Evolutionary conservation across 2,113 vertebrate species (phyloP).

Genomic region (Festucalex cinctus): DNA sequence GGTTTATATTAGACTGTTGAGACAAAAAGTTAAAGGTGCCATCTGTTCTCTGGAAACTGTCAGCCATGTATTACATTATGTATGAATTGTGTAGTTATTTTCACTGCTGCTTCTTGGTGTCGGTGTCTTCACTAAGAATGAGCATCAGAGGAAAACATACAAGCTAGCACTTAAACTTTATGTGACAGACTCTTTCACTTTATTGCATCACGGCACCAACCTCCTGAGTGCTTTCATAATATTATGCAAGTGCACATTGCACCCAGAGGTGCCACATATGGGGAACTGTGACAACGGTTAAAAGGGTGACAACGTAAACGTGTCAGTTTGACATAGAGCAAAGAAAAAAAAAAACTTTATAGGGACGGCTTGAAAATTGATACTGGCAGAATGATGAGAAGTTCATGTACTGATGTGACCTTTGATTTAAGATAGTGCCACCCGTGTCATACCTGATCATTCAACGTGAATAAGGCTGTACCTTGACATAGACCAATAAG

Average conservation of each 20-base stretch:
- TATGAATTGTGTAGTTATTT: neutral
- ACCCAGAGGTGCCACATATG: conserved; percentile 23
- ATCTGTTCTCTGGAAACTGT: neutral
- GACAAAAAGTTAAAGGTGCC: no score
- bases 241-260: conserved; percentile 19
- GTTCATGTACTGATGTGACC: neutral
- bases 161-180: conserved; percentile 16
- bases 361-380: neutral
- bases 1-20: no score
- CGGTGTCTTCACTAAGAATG: neutral
- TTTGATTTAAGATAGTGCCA: neutral
- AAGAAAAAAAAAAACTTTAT: neutral
- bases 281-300: conserved; percentile 36
- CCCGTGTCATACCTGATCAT: neutral
- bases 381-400: neutral
- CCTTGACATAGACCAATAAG: neutral
- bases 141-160: conserved; percentile 5
- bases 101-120: no score
- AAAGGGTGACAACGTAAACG: neutral
- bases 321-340: neutral
- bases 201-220: conserved; percentile 36
- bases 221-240: conserved; percentile 16
- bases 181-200: conserved; percentile 36
- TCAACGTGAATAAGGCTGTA: neutral
- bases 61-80: neutral